These are phyloP conservation scores for Eulithis prunata DNA, from an alignment of 2,888 invertebrate species.

Conservation along the genomic window DNA sequence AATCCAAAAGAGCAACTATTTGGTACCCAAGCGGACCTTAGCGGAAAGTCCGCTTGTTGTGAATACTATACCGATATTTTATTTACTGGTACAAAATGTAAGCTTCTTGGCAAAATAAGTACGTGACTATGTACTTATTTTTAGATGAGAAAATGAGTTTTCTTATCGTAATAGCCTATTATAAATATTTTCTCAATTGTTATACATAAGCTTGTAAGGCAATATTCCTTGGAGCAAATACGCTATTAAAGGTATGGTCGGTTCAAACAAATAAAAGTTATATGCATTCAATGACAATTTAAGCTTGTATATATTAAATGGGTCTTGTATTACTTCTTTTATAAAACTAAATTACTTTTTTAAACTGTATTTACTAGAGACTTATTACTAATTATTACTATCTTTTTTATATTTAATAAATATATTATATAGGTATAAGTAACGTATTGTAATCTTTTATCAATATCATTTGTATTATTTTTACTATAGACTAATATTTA, in stretches of 20 bases:
- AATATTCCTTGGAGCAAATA: slow-evolving; percentile 23
- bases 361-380: too few relatives aligned
- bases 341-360: slow-evolving; percentile 1
- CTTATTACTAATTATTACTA: too few relatives aligned
- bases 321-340: too few relatives aligned
- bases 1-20: background rate
- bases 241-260: slow-evolving; percentile 2
- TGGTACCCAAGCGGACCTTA: background rate
- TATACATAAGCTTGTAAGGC: slow-evolving; percentile 20
- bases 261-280: slow-evolving; percentile 11
- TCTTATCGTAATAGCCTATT: slow-evolving; percentile 36
- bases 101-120: slow-evolving; percentile 36
- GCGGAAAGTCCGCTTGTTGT: slow-evolving; percentile 15
- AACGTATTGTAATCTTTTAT: too few relatives aligned
- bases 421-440: too few relatives aligned
- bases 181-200: slow-evolving; percentile 28
- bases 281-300: slow-evolving; percentile 13
- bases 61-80: slow-evolving; percentile 31
- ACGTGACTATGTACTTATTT: slow-evolving; percentile 35
- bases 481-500: too few relatives aligned
- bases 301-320: background rate
- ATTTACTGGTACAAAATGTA: slow-evolving; percentile 37
- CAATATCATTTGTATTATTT: too few relatives aligned
- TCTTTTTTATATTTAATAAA: too few relatives aligned
- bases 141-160: slow-evolving; percentile 37